A percentile compares a stretch with the other conserved stretches of the same genome.
Evolutionary conservation across 2,113 vertebrate species (phyloP).

Genomic region (Alethe castanea): DNA sequence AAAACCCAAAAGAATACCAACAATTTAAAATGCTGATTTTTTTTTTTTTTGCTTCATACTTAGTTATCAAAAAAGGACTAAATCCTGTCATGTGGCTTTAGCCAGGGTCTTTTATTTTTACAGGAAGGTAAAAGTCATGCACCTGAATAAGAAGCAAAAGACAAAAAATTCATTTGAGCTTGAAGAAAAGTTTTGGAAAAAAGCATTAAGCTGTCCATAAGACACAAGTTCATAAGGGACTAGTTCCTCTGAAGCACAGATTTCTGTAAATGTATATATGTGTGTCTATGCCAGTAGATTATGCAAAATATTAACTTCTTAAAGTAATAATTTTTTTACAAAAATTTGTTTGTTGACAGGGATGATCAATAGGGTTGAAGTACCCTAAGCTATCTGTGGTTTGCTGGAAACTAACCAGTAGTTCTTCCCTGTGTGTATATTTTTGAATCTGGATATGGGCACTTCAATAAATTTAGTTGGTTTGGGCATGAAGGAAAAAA

Average conservation of each 20-base stretch:
- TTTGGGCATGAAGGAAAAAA: neutral
- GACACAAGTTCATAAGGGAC: neutral
- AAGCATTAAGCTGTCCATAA: neutral
- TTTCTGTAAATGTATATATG: neutral
- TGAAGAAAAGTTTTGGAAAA: neutral
- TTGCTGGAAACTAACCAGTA: neutral
- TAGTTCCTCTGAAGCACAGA: neutral
- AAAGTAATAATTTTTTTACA: neutral
- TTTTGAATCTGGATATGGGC: neutral
- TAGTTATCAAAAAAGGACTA: neutral
- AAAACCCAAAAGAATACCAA: neutral
- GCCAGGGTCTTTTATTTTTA: neutral
- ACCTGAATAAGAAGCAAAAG: neutral
- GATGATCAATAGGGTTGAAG: neutral
- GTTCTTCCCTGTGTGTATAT: fast-evolving
- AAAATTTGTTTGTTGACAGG: neutral
- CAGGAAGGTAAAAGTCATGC: neutral
- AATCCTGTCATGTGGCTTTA: neutral
- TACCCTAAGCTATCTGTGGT: neutral
- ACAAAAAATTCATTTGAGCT: neutral
- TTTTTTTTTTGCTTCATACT: neutral
- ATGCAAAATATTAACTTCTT: neutral
- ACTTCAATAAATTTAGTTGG: neutral
- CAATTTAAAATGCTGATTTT: neutral
- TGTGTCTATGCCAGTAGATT: neutral